Evolutionary conservation across 2,113 vertebrate species (phyloP).

Genomic region (Archocentrus centrarchus): DNA sequence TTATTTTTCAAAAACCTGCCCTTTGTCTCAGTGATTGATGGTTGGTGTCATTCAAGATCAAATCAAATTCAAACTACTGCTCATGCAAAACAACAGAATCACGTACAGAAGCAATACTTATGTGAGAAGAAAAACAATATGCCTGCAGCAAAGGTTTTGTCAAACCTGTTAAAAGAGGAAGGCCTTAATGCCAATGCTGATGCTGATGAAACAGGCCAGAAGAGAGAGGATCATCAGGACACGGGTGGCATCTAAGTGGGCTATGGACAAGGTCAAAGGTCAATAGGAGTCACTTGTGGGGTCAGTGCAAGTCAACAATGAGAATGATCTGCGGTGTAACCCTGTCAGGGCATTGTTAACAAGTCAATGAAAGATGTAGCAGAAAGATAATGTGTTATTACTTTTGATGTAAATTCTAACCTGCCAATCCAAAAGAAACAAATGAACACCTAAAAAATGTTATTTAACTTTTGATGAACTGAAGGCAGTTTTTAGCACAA

Average conservation of each 20-base stretch:
- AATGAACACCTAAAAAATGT: not conserved
- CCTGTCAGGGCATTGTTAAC: not conserved
- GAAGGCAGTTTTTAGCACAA: not conserved
- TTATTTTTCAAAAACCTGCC: not conserved
- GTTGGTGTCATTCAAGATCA: not conserved
- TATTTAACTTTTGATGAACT: not conserved
- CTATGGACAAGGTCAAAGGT: constrained; percentile 64
- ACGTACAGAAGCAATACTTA: constrained; percentile 58
- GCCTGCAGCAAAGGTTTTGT: constrained; percentile 82
- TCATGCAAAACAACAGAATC: not conserved
- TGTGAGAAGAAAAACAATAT: constrained; percentile 82
- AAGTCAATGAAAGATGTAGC: not conserved
- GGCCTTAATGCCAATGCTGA: constrained; percentile 79
- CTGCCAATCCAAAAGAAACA: not conserved
- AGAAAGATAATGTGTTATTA: too few species aligned
- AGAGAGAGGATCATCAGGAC: constrained; percentile 81
- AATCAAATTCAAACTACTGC: not conserved
- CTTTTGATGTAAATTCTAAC: not conserved
- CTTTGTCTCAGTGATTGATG: not conserved
- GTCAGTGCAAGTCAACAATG: constrained; percentile 14
- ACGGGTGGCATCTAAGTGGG: constrained; percentile 77
- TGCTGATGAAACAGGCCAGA: constrained; percentile 78
- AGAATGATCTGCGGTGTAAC: constrained; percentile 5
- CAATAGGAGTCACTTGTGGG: constrained; percentile 26
- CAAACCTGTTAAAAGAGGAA: constrained; percentile 79